phyloP scores from a whole-genome alignment of 2,113 vertebrate species.

The Menura novaehollandiae region DNA sequence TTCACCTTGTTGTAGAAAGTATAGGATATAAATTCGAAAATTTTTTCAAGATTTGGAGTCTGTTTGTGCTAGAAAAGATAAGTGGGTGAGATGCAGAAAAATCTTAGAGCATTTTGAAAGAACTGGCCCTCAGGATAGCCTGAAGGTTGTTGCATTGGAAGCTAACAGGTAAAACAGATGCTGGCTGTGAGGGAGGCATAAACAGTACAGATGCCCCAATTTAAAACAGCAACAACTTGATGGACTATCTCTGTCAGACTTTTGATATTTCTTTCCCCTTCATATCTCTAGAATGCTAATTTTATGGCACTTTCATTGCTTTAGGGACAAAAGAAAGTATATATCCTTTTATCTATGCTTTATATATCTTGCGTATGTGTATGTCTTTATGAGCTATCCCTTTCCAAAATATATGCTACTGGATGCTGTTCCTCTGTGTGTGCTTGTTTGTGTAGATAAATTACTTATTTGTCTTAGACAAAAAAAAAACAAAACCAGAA shows the following conservation, averaged over 20 bases:
- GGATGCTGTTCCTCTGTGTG: not conserved
- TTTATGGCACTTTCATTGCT: not conserved
- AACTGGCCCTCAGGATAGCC: not conserved
- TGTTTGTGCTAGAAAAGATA: not conserved
- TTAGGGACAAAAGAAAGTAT: not conserved
- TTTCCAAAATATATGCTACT: not conserved
- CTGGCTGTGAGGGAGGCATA: accelerated
- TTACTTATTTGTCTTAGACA: not conserved
- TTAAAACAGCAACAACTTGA: not conserved
- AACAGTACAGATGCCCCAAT: not conserved
- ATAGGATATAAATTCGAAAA: accelerated
- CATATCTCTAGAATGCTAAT: not conserved
- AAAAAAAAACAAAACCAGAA: not conserved
- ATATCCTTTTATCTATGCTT: not conserved
- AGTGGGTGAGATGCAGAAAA: not conserved
- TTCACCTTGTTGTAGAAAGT: not conserved
- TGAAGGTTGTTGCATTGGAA: not conserved
- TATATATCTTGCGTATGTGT: not conserved
- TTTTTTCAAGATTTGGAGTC: not conserved
- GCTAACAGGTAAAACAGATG: not conserved
- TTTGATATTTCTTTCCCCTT: not conserved
- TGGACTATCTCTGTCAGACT: not conserved
- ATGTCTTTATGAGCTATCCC: not conserved
- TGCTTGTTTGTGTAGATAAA: not conserved
- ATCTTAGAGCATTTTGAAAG: not conserved